Conservation (phyloP, 53 echinoderm and acorn worm species). For the Crossaster papposus region DNA sequence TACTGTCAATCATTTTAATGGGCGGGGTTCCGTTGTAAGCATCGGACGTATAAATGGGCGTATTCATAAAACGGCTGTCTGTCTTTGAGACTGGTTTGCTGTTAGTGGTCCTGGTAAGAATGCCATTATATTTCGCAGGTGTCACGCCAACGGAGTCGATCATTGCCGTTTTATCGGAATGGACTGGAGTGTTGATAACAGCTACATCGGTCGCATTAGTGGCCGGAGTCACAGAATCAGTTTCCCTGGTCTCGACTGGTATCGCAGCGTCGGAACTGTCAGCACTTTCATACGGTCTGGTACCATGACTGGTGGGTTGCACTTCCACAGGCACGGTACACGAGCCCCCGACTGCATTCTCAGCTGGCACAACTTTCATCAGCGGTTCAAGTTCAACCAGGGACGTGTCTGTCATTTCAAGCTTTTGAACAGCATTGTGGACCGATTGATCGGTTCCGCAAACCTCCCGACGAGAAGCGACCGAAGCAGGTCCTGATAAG, state of each 20-base stretch:
- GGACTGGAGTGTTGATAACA: conserved; percentile 39
- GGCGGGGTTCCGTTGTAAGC: conserved; percentile 47
- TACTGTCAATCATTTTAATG: conserved; percentile 19
- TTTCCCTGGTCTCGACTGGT: too few species aligned
- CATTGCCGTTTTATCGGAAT: background rate
- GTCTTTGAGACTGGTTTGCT: conserved; percentile 1
- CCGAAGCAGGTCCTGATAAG: background rate
- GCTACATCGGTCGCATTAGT: conserved; percentile 10
- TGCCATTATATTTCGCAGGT: background rate
- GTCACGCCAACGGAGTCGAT: background rate
- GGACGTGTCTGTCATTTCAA: background rate
- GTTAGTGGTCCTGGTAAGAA: background rate
- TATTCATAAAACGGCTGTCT: conserved; percentile 12
- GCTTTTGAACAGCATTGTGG: background rate
- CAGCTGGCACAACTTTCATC: background rate
- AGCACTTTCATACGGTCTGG: background rate
- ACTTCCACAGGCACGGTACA: background rate
- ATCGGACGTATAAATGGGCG: conserved; percentile 35
- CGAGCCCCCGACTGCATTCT: background rate
- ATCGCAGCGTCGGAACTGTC: background rate
- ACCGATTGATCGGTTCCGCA: background rate
- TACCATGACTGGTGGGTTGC: background rate
- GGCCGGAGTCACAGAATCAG: background rate
- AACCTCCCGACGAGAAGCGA: background rate
- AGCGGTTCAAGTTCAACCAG: background rate